Percentiles rank a stretch among this genome's conserved stretches.
Conservation (phyloP, 2,113 vertebrate genomes). For the Dasypus novemcinctus region DNA sequence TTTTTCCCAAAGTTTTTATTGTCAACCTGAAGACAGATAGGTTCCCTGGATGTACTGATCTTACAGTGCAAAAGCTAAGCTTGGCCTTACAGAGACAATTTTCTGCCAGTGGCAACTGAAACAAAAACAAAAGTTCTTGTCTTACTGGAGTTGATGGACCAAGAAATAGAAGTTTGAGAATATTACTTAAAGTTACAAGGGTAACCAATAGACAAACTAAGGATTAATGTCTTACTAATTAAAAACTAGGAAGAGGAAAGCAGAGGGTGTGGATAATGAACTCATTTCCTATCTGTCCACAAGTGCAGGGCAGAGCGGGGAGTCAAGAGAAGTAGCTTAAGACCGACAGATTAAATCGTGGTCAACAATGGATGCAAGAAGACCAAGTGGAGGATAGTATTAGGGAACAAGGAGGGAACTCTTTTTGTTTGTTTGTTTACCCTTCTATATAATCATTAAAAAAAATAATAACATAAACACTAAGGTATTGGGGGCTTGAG, state of each 20-base stretch:
- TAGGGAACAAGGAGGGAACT: background rate
- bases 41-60: background rate
- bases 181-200: conserved; percentile 9
- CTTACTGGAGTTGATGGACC: background rate
- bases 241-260: background rate
- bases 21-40: background rate
- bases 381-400: background rate
- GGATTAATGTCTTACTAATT: background rate
- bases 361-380: background rate
- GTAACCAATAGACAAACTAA: background rate
- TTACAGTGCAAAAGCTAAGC: background rate
- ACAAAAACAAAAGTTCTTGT: background rate
- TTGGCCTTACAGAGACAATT: background rate
- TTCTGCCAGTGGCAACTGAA: background rate
- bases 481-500: background rate
- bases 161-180: background rate
- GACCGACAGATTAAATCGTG: background rate
- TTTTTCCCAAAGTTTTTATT: conserved; percentile 33
- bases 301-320: background rate
- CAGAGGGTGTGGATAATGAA: background rate
- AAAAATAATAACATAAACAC: background rate
- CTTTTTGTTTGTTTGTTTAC: background rate
- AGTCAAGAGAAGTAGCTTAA: background rate
- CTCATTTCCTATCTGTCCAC: background rate
- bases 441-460: background rate